A percentile compares a stretch with the other conserved stretches of the same genome.
phyloP scores from a whole-genome alignment of 2,888 invertebrate species.

The Allolobophora icterica region DNA sequence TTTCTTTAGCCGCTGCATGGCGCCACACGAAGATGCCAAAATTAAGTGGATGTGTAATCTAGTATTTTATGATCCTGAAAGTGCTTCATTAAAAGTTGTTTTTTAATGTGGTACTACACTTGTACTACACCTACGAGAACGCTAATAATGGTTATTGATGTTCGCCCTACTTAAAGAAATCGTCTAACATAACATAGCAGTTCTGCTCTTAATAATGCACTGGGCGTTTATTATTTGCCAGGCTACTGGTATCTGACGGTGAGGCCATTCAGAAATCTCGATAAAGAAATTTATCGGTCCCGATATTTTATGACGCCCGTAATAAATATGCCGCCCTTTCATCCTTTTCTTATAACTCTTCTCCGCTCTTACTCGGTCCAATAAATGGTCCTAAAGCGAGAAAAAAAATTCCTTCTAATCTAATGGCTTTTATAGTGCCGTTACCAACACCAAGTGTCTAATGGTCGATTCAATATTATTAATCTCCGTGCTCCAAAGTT shows the following conservation, averaged over 20 bases:
- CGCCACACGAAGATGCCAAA: no score
- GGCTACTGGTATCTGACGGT: neutral
- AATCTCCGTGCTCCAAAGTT: neutral
- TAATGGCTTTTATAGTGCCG: no score
- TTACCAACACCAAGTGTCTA: no score
- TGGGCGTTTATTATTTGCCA: neutral
- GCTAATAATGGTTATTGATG: neutral
- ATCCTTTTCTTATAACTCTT: neutral
- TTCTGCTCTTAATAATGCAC: neutral
- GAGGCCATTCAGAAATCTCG: neutral
- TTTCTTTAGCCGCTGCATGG: no score
- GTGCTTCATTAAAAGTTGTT: no score
- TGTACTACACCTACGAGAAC: neutral
- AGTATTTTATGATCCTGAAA: no score
- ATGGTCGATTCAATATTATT: no score
- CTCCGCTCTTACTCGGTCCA: neutral
- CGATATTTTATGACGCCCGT: neutral
- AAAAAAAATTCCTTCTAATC: no score
- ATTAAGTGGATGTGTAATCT: no score
- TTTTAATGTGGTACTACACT: no score
- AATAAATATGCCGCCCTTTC: neutral
- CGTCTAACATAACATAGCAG: neutral
- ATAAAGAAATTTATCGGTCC: neutral
- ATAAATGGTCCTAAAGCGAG: no score
- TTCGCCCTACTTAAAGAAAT: neutral